Percentiles rank a stretch among this genome's conserved stretches.
Conservation (phyloP, 2,888 invertebrate genomes). For the Drosophila basisetae region DNA sequence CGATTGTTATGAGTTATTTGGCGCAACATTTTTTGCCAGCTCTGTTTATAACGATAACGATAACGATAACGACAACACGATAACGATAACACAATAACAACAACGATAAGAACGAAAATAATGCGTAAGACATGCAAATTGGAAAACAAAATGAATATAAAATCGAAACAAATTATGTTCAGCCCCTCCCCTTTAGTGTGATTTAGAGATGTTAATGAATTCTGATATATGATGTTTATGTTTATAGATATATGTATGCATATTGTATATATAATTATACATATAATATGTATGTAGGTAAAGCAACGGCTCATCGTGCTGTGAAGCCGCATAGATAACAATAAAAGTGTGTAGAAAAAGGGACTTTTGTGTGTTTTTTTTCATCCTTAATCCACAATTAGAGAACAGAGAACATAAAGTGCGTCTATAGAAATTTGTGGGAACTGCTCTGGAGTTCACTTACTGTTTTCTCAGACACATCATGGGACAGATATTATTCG, state of each 20-base stretch:
- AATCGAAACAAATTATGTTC: conserved; percentile 40
- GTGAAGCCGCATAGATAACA: conserved; percentile 8
- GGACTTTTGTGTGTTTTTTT: neutral
- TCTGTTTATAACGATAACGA: conserved; percentile 86
- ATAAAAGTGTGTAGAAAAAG: neutral
- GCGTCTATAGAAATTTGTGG: conserved; percentile 24
- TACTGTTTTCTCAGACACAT: conserved; percentile 99
- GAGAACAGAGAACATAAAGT: conserved; percentile 30
- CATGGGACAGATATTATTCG: conserved; percentile 99
- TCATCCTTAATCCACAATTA: conserved; percentile 12
- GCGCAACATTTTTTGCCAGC: conserved; percentile 96
- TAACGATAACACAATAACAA: conserved; percentile 12
- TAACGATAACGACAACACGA: conserved; percentile 36
- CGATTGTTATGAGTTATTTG: conserved; percentile 98
- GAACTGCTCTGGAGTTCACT: conserved; percentile 86
- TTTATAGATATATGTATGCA: conserved; percentile 8
- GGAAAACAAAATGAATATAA: conserved; percentile 44
- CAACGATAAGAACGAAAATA: conserved; percentile 39
- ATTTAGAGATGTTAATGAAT: neutral
- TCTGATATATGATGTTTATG: conserved; percentile 7
- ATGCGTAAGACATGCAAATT: conserved; percentile 63
- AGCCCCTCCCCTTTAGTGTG: conserved; percentile 14
- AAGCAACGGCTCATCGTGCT: conserved; percentile 32
- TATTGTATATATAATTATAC: neutral
- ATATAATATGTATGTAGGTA: neutral